Conservation (phyloP, 2,888 invertebrate genomes). For the Tachina fera region DNA sequence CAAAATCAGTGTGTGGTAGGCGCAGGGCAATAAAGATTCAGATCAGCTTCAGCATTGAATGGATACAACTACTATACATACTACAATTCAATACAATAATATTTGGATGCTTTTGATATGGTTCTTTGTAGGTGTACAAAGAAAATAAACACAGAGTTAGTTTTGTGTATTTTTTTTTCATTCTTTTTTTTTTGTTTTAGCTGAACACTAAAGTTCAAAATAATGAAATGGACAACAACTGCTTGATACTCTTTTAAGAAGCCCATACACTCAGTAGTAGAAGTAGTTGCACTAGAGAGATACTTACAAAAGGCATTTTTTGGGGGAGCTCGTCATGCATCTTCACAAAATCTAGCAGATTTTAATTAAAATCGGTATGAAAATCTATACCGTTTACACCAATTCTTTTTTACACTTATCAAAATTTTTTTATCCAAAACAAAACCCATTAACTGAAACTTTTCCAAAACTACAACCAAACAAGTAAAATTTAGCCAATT, state of each 20-base stretch:
- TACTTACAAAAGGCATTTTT: slow-evolving; percentile 39
- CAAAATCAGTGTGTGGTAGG: slow-evolving; percentile 64
- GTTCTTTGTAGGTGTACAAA: slow-evolving; percentile 61
- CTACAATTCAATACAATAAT: slow-evolving; percentile 3
- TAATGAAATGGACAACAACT: slow-evolving; percentile 41
- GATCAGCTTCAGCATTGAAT: slow-evolving; percentile 58
- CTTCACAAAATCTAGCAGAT: too few species aligned
- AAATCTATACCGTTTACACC: too few species aligned
- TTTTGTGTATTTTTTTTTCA: neutral
- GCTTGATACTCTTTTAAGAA: neutral
- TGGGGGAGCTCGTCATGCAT: too few species aligned
- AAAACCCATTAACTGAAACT: too few species aligned
- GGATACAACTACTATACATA: slow-evolving; percentile 3
- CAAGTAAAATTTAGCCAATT: too few species aligned
- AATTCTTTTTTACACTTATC: too few species aligned
- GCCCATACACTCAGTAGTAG: slow-evolving; percentile 37
- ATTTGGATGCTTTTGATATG: slow-evolving; percentile 13
- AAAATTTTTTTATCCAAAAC: too few species aligned
- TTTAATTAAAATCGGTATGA: too few species aligned
- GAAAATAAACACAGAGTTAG: slow-evolving; percentile 22
- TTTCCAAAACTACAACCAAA: too few species aligned
- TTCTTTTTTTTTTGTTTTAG: slow-evolving; percentile 15
- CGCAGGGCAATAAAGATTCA: slow-evolving; percentile 69
- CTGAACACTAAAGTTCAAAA: slow-evolving; percentile 26
- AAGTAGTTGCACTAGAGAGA: neutral